Base-by-base conservation (phyloP, 2,888 invertebrate genomes). In the Lasioglossum figueresi region DNA sequence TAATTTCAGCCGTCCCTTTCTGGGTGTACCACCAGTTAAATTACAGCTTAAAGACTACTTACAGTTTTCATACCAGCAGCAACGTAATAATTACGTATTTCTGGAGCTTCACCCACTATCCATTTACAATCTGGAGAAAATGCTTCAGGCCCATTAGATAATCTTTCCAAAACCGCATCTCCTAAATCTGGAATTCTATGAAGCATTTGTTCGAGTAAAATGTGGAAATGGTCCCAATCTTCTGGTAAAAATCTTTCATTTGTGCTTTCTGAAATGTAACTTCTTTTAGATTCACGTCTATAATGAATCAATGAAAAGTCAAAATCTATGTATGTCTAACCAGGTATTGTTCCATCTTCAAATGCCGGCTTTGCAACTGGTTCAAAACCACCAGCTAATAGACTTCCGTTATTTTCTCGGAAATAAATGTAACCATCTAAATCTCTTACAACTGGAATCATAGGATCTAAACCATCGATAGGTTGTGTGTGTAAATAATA, bases 141-240 rank as follows among this genome's bases (percentile, higher is more conserved):
- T 2, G 98, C 98, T 95, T 99, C 99, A 0, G 99, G 97, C 0
- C 98, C 98, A 93, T 99, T 99, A 91, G 97, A 97, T 23, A 99
- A 96, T 87, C 97, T 97, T 91, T 98, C 97, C 27, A 99, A 96
- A 14, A 96, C 96, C 0, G 98, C 97, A 72, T 97, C 96, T 45
- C 96, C 97, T 76, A 99, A 96, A 73, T 96, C 95, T 0, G 99
- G 99, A 83, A 99, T 97, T 40, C 99, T 96, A 88, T 97, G 96
- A 66, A 99, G 95, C 90, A 99, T 96, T 93, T 98, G 97, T 90
- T 98, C 98, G 48, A 99, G 96, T 71, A 99, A 95, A 70, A 98
- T 96, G 93, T 99, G 98, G 95, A 99, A 99, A 93, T 99, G 98
- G 95, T 99, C 99, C 99, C 99, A 99, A 95, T 99, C 99, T 92